A percentile compares a stretch with the other conserved stretches of the same genome.
Conservation (phyloP, 1,140 invertebrate genomes). For the Lasioglossum albipes region DNA sequence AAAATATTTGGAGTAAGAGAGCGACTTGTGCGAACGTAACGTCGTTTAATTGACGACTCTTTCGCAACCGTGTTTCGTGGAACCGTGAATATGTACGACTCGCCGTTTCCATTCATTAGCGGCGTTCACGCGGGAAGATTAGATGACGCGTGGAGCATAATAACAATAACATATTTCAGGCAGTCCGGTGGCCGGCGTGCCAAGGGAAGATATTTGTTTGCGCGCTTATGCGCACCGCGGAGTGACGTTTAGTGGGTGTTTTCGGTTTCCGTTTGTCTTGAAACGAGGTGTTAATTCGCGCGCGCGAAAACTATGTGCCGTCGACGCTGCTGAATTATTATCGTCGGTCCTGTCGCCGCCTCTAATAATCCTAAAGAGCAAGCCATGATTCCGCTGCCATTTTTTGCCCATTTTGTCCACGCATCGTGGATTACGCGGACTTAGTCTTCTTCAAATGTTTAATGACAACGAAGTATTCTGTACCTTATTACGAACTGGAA, state of each 20-base stretch:
- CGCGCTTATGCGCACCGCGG: slow-evolving; percentile 1
- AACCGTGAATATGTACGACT: slow-evolving; percentile 14
- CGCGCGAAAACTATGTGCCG: slow-evolving; percentile 46
- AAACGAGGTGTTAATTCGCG: slow-evolving; percentile 74
- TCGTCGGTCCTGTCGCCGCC: slow-evolving; percentile 6
- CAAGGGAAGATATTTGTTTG: slow-evolving; percentile 7
- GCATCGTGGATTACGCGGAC: not conserved
- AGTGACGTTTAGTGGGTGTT: slow-evolving; percentile 72
- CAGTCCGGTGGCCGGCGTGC: not conserved
- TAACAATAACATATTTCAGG: slow-evolving; percentile 49
- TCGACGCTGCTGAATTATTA: slow-evolving; percentile 51
- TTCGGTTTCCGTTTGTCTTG: slow-evolving; percentile 67
- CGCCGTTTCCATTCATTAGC: slow-evolving; percentile 33
- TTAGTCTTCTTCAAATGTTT: too few species aligned
- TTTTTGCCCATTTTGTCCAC: not conserved
- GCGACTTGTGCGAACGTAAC: too few species aligned
- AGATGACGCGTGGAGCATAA: slow-evolving; percentile 30
- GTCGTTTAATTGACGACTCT: slow-evolving; percentile 9
- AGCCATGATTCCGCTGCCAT: not conserved
- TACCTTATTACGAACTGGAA: too few species aligned
- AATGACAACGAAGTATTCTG: too few species aligned
- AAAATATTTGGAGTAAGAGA: too few species aligned
- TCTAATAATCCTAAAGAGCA: slow-evolving; percentile 9
- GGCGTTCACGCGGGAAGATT: slow-evolving; percentile 11
- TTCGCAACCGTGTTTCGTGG: not conserved